A percentile compares a stretch with the other conserved stretches of the same genome.
Evolutionary conservation across 2,888 invertebrate genomes (phyloP).

Genomic region (Himalopsyche anomala): DNA sequence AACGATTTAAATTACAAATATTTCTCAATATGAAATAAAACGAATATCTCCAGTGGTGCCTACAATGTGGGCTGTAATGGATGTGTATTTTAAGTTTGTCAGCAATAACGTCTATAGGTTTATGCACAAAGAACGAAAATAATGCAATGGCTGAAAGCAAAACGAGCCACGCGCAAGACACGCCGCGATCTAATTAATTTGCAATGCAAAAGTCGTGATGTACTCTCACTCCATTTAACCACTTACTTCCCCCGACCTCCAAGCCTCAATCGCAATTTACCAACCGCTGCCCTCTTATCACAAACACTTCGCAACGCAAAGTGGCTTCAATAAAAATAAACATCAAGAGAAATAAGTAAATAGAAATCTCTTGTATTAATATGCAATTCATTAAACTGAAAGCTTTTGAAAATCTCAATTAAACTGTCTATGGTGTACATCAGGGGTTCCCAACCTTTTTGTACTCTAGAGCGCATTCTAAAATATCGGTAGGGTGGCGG

Average conservation of each 20-base stretch:
- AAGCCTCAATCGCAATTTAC: not conserved
- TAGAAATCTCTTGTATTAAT: too few relatives aligned
- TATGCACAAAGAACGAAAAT: conserved; percentile 18
- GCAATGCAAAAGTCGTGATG: conserved; percentile 23
- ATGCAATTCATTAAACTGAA: too few relatives aligned
- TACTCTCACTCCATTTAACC: conserved; percentile 13
- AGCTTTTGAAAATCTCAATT: too few relatives aligned
- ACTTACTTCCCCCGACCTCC: not conserved
- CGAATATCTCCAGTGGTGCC: too few relatives aligned
- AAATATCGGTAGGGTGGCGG: too few relatives aligned
- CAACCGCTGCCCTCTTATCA: conserved; percentile 17
- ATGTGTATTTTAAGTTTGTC: too few relatives aligned
- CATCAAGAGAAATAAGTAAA: not conserved
- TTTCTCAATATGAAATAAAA: too few relatives aligned
- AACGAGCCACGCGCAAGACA: conserved; percentile 31
- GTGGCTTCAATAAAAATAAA: not conserved
- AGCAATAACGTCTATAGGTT: not conserved
- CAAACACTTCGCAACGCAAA: not conserved
- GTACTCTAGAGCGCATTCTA: too few relatives aligned
- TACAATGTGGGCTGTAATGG: too few relatives aligned
- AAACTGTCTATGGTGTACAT: too few relatives aligned
- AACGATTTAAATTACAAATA: too few relatives aligned
- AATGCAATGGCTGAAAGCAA: not conserved
- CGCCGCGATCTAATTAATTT: conserved; percentile 38
- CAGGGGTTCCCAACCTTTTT: too few relatives aligned